Conservation (phyloP, 1,140 invertebrate species). For the Pogonomyrmex californicus region DNA sequence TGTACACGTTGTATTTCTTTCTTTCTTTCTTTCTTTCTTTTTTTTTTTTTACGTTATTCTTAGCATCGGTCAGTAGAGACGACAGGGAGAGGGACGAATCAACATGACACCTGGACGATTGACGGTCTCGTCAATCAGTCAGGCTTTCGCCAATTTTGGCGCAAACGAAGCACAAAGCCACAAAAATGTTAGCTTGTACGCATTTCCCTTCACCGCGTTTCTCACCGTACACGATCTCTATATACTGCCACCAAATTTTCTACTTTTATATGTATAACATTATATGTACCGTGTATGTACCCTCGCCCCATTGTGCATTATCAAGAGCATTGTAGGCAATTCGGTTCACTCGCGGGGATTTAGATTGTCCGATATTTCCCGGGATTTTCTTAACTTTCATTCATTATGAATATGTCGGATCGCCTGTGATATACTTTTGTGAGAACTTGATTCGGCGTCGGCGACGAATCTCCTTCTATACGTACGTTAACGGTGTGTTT, state of each 20-base stretch:
- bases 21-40: conserved; percentile 46
- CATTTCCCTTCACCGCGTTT: conserved; percentile 74
- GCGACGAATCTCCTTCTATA: conserved; percentile 42
- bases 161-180: conserved; percentile 58
- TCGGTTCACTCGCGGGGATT: conserved; percentile 58
- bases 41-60: conserved; percentile 55
- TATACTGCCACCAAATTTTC: conserved; percentile 83
- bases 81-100: conserved; percentile 30
- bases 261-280: conserved; percentile 84
- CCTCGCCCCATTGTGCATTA: conserved; percentile 76
- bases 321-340: conserved; percentile 63
- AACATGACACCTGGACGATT: conserved; percentile 36
- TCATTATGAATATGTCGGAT: conserved; percentile 50
- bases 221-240: conserved; percentile 72
- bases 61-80: conserved; percentile 49
- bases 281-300: conserved; percentile 67
- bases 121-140: conserved; percentile 33
- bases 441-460: conserved; percentile 32
- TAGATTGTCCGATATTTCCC: conserved; percentile 46
- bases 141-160: conserved; percentile 32
- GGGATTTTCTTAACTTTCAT: conserved; percentile 37
- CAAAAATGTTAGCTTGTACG: conserved; percentile 40
- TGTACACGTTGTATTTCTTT: neutral
- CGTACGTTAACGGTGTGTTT: conserved; percentile 30
- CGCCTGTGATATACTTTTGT: conserved; percentile 59